Conservation (phyloP, 2,888 invertebrate species). For the Uropetala carovei region DNA sequence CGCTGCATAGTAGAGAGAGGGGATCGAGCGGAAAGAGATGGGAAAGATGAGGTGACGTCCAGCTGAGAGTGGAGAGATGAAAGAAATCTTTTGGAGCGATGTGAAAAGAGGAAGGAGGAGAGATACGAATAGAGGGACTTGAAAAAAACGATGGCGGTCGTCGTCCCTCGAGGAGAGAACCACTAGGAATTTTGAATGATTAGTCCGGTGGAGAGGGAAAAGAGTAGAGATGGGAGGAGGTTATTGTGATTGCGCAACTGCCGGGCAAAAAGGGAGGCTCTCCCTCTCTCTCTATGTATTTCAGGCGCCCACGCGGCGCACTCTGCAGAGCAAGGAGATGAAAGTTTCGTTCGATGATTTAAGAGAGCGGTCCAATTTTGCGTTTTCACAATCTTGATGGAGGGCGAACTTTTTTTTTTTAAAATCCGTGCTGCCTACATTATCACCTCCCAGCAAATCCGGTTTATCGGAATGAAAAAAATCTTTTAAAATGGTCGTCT, state of each 20-base stretch:
- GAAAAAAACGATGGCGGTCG: not conserved
- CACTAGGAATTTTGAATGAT: not conserved
- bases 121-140: not conserved
- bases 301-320: not conserved
- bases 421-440: too few species aligned
- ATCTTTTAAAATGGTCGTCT: too few species aligned
- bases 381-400: not conserved
- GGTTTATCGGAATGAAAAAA: too few species aligned
- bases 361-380: slow-evolving; percentile 1
- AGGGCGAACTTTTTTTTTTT: not conserved
- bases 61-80: not conserved
- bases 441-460: too few species aligned
- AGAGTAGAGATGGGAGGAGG: not conserved
- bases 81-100: not conserved
- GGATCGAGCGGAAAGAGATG: not conserved
- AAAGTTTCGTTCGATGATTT: not conserved
- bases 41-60: not conserved
- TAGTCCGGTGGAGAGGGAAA: not conserved
- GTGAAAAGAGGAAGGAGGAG: too few species aligned
- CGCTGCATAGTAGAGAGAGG: not conserved
- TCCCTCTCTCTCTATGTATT: too few species aligned
- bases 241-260: not conserved
- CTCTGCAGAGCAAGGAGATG: not conserved
- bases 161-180: not conserved
- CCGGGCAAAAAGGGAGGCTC: too few species aligned